Evolutionary conservation across 2,113 vertebrate genomes (phyloP), one percentile per base, ranked within the genome.

Genomic region (Amphiprion ocellaris): DNA sequence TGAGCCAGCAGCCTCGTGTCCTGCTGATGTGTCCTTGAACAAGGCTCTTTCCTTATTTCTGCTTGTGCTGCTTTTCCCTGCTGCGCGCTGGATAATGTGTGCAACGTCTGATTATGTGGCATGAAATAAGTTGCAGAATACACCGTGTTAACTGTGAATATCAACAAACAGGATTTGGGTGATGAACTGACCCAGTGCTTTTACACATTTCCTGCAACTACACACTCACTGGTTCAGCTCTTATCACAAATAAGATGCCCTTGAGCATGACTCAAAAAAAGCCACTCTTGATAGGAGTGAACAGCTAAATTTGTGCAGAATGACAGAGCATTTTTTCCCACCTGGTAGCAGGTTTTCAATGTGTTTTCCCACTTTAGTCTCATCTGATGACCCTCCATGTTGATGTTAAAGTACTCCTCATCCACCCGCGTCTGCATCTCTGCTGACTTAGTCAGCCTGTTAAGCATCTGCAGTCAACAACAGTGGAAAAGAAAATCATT

Each of bases 341-440:
- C 97, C 94, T 96, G 94, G 88, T 96, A 96, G 86, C 96, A 96
- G 83, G 93, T 94, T 90, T 96, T 96, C 73, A 97, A 86, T 0
- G 95, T 95, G 74, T 92, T 94, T 89, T 97, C 96, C 96, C 96
- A 96, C 74, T 96, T 97, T 52, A 97, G 92, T 67, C 96, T 94
- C 53, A 94, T 94, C 79, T 95, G 93, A 81, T 95, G 94, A 60
- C 97, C 95, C 2, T 94, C 94, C 85, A 96, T 79, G 87, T 97
- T 98, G 77, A 95, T 93, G 54, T 90, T 91, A 54, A 97, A 97
- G 87, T 97, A 98, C 37, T 95, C 95, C 66, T 96, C 95, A 77
- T 97, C 96, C 77, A 95, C 93, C 69, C 92, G 95, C 26, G 89
- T 69, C 90, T 97, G 86, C 47, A 93, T 83, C 79, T 96, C 95